Conservation (phyloP, 1,140 invertebrate species). For the Ladona fulva region DNA sequence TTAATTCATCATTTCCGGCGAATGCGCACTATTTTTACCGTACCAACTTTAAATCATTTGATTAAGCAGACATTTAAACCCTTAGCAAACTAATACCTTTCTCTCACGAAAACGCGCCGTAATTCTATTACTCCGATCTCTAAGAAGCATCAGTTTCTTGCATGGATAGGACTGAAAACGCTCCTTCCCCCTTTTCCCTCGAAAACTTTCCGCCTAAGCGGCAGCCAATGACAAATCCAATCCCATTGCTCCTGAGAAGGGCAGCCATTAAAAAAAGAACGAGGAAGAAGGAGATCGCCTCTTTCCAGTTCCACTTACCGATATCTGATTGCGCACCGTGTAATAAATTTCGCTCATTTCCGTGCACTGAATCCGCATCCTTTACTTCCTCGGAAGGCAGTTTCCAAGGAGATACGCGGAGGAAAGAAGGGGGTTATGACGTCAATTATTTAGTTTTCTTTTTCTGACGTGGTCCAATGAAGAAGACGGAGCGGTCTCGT, state of each 20-base stretch:
- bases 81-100: too few relatives aligned
- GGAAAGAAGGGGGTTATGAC: background rate
- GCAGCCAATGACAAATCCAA: background rate
- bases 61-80: too few relatives aligned
- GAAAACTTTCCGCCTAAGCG: too few relatives aligned
- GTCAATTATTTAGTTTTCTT: background rate
- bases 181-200: too few relatives aligned
- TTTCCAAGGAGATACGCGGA: too few relatives aligned
- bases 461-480: background rate
- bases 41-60: too few relatives aligned
- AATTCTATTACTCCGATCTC: too few relatives aligned
- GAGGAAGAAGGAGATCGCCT: background rate
- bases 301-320: background rate
- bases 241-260: background rate
- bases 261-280: background rate
- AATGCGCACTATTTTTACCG: too few relatives aligned
- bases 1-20: too few relatives aligned
- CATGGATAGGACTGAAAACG: too few relatives aligned
- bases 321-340: conserved; percentile 8
- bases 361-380: background rate
- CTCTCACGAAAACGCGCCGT: too few relatives aligned
- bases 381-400: background rate
- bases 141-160: too few relatives aligned
- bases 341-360: conserved; percentile 5
- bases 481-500: background rate